These are phyloP conservation scores for Yponomeuta sedellus DNA, from an alignment of 2,888 invertebrate species.

Conservation along the genomic window DNA sequence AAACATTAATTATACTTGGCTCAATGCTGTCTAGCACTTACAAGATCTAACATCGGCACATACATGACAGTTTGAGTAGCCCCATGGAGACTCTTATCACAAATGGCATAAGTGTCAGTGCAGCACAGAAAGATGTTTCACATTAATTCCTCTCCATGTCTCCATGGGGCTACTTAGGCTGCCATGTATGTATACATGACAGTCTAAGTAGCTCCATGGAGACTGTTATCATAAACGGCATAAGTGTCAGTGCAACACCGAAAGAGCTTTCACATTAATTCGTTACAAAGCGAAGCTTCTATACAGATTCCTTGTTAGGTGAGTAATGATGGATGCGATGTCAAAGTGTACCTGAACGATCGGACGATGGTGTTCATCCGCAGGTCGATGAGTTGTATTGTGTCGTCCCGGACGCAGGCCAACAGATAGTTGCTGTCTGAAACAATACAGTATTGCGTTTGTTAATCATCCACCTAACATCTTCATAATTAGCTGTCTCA, in stretches of 20 bases:
- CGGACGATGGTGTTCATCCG: conserved; percentile 94
- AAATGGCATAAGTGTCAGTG: not conserved
- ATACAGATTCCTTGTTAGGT: not conserved
- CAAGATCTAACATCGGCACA: too few species aligned
- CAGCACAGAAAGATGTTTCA: not conserved
- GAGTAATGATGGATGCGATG: not conserved
- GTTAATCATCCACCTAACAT: not conserved
- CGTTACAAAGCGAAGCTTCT: not conserved
- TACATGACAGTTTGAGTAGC: too few species aligned
- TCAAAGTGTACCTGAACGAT: conserved; percentile 85
- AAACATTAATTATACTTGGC: too few species aligned
- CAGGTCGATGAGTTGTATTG: conserved; percentile 94
- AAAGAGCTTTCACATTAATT: not conserved
- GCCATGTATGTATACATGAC: too few species aligned
- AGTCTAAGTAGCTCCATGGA: too few species aligned
- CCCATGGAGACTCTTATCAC: not conserved
- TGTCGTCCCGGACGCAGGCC: conserved; percentile 96
- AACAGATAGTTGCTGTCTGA: conserved; percentile 93
- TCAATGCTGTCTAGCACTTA: too few species aligned
- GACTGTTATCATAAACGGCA: not conserved
- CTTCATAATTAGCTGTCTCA: conserved; percentile 12
- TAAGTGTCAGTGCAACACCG: not conserved
- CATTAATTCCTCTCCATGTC: too few species aligned
- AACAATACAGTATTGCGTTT: conserved; percentile 36
- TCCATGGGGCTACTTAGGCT: too few species aligned